Evolutionary conservation across 1,140 invertebrate genomes (phyloP), one percentile per base, ranked within the genome.

Genomic region (Mizuhopecten yessoensis): DNA sequence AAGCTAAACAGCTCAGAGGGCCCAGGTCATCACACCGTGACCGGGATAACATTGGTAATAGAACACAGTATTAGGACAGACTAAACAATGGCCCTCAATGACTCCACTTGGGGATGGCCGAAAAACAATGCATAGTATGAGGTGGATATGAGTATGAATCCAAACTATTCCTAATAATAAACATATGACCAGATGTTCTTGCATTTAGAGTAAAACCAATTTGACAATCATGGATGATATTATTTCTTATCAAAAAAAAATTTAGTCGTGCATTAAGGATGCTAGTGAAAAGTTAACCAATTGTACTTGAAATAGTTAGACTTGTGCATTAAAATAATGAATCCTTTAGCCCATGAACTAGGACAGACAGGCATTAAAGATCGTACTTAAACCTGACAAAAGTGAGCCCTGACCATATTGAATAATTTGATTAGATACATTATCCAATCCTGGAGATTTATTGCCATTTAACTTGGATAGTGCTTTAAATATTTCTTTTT

Each of bases 171-270:
- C 36, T 87, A 5, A 87, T 87, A 87, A 87, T 33, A 87, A 87
- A 87, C 87, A 87, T 87, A 34, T 87, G 87, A n/a, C 36, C 87
- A 33, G 87, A 33, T 33, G 87, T 87, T 87, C 87, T 87, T 17
- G 87, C 87, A 34, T 87, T 87, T 87, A 20, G 13, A 34, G 87
- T 87, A 34, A 87, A 87, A 5, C 87, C 87, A 23, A 87, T 33
- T 34, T 87, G 87, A 33, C 29, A 33, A 10, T 34, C n/a, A 34
- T 87, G 7, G 36, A 87, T 87, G 15, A 87, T 9, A 34, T 34
- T 33, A 33, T 42, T 88, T 42, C 49, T 42, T 15, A 15, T 33
- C 7, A 86, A n/a, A 36, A 86, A 86, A 5, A 34, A 23, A 36
- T 86, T 34, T 10, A 89, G 29, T 86, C 88, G 34, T 17, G 0